These are phyloP conservation scores for Theristicus caerulescens DNA, from an alignment of 2,113 vertebrate species.

Conservation along the genomic window DNA sequence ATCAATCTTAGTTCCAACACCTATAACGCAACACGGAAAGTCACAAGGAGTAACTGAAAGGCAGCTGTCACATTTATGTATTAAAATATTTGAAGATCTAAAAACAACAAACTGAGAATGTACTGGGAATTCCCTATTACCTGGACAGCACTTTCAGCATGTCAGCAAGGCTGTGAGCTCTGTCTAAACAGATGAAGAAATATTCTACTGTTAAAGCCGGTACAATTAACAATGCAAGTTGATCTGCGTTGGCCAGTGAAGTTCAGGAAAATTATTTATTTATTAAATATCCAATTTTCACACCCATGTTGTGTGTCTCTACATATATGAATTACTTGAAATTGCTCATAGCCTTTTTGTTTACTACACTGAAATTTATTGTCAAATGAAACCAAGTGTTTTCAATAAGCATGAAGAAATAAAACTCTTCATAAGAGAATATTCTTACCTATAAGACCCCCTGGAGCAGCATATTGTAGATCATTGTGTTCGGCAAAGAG, in stretches of 20 bases:
- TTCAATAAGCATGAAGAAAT: neutral
- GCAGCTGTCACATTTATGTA: neutral
- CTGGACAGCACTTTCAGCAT: neutral
- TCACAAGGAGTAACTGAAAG: neutral
- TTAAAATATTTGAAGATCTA: neutral
- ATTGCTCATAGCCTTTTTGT: neutral
- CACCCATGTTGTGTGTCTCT: neutral
- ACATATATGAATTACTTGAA: neutral
- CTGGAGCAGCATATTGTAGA: constrained; percentile 95
- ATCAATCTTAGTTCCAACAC: constrained; percentile 98
- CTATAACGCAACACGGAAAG: constrained; percentile 65
- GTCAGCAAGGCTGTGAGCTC: neutral
- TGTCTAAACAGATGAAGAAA: neutral
- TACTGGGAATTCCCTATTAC: neutral
- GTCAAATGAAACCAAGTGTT: neutral
- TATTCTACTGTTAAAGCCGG: neutral
- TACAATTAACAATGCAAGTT: neutral
- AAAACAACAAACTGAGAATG: neutral
- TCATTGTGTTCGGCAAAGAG: constrained; percentile 98
- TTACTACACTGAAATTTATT: neutral
- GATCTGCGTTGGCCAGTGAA: neutral
- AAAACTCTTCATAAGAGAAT: neutral
- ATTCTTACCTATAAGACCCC: constrained; percentile 91
- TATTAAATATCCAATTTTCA: neutral
- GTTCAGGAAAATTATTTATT: neutral